Percentiles rank a stretch among this genome's conserved stretches.
Evolutionary conservation across 2,113 vertebrate genomes (phyloP).

Genomic region (Cisticola juncidis): DNA sequence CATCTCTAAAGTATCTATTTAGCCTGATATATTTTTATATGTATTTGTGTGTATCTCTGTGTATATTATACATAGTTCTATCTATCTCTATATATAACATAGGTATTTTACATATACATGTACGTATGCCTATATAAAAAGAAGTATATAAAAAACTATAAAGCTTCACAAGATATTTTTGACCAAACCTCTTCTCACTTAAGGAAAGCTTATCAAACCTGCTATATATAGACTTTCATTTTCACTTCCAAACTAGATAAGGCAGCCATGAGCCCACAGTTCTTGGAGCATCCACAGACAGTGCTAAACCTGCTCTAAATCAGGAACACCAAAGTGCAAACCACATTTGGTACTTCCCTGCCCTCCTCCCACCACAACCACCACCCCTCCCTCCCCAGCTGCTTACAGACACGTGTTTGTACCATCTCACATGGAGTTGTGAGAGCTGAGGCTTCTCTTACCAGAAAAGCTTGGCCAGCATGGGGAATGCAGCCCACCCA

Average conservation of each 20-base stretch:
- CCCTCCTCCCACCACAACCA: neutral
- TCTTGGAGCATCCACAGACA: neutral
- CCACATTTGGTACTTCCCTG: neutral
- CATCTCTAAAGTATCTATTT: neutral
- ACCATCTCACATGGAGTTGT: neutral
- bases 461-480: neutral
- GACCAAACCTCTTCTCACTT: neutral
- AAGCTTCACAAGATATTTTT: neutral
- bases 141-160: neutral
- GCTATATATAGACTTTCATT: neutral
- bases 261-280: neutral
- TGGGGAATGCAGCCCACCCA: neutral
- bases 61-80: neutral
- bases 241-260: neutral
- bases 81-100: neutral
- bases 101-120: neutral
- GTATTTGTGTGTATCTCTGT: neutral
- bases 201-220: neutral
- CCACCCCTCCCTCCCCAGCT: neutral
- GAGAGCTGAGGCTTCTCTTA: neutral
- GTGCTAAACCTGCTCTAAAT: neutral
- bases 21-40: neutral
- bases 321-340: neutral
- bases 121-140: neutral
- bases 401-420: fast-evolving